These are phyloP conservation scores for Microctenopoma steveboyesi DNA, from an alignment of 2,797 vertebrate genomes.

Conservation along the genomic window DNA sequence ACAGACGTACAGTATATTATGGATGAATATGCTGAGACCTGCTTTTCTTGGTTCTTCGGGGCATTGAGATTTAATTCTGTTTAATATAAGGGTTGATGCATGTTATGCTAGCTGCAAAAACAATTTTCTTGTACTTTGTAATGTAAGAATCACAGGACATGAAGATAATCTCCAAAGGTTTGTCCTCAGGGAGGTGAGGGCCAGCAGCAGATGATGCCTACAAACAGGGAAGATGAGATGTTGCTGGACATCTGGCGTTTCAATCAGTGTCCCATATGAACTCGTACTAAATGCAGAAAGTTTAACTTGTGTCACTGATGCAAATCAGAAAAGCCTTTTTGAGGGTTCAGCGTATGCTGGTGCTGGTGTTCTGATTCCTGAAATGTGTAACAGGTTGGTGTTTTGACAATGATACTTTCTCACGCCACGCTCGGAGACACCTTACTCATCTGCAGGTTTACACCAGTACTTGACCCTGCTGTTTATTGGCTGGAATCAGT, in stretches of 20 bases:
- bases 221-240: not conserved
- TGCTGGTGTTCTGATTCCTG: not conserved
- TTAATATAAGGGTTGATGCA: not conserved
- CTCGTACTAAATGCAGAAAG: slow-evolving; percentile 12
- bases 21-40: slow-evolving; percentile 41
- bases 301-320: slow-evolving; percentile 5
- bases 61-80: slow-evolving; percentile 5
- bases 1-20: slow-evolving; percentile 18
- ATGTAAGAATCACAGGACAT: slow-evolving; percentile 13
- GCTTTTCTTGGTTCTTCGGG: not conserved
- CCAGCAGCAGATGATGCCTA: slow-evolving; percentile 37
- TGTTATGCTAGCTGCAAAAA: not conserved
- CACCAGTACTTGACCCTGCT: not conserved
- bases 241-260: slow-evolving; percentile 7
- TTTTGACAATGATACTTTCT: not conserved
- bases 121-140: not conserved
- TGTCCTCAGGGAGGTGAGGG: slow-evolving; percentile 45
- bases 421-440: not conserved
- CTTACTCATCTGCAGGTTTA: not conserved
- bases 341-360: no score
- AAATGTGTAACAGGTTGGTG: not conserved
- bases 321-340: not conserved
- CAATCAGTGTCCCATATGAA: not conserved
- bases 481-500: not conserved
- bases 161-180: slow-evolving; percentile 9